phyloP scores from a whole-genome alignment of 2,888 invertebrate genomes.

The Zygothrica quintamaculata region DNA sequence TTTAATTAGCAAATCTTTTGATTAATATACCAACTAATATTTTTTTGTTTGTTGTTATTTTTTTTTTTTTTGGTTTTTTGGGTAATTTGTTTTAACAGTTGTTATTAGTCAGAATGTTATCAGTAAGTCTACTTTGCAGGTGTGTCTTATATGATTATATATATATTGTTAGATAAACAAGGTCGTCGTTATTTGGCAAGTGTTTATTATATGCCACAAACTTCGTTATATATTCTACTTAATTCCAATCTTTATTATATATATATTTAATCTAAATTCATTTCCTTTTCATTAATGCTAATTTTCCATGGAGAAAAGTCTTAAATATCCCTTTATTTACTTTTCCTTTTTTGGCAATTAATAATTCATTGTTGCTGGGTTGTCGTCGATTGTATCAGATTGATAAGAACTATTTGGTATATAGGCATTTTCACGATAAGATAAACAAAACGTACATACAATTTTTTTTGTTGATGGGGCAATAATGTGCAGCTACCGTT shows the following conservation, averaged over 20 bases:
- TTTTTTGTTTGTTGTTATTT: conserved; percentile 26
- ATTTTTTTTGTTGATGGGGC: conserved; percentile 14
- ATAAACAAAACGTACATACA: conserved; percentile 46
- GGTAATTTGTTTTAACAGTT: conserved; percentile 15
- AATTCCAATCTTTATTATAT: conserved; percentile 1
- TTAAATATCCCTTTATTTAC: background rate
- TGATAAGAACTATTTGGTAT: conserved; percentile 58
- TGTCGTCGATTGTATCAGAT: conserved; percentile 38
- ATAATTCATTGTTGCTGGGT: conserved; percentile 48
- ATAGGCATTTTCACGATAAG: conserved; percentile 68
- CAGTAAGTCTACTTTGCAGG: conserved; percentile 21
- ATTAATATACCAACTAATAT: conserved; percentile 5
- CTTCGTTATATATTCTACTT: too few relatives aligned
- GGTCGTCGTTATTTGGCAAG: conserved; percentile 44
- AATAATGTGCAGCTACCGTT: conserved; percentile 67
- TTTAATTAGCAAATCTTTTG: conserved; percentile 13
- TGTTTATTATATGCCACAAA: too few relatives aligned
- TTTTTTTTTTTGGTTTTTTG: conserved; percentile 7
- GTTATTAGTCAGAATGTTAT: conserved; percentile 48
- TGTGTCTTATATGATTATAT: conserved; percentile 28
- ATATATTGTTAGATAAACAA: conserved; percentile 51
- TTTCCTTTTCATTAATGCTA: conserved; percentile 1
- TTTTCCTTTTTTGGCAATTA: conserved; percentile 43
- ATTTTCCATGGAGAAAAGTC: conserved; percentile 6
- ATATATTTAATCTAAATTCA: background rate